Conservation (phyloP, 2,797 vertebrate species). For the Silurus aristotelis region DNA sequence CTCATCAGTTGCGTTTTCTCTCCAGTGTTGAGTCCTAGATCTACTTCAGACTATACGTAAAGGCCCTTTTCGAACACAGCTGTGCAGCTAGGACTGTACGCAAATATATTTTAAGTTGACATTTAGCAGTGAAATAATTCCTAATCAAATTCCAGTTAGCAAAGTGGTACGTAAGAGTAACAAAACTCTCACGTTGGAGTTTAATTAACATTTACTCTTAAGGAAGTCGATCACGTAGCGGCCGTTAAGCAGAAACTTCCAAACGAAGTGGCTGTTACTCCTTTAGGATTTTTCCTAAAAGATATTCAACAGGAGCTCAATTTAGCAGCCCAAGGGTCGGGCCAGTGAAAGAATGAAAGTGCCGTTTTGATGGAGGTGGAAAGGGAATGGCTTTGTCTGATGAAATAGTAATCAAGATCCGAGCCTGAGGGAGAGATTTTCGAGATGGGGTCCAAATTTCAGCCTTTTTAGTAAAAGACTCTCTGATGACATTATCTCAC, state of each 20-base stretch:
- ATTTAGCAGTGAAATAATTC: conserved; percentile 17
- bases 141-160: conserved; percentile 26
- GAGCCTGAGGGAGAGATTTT: conserved; percentile 9
- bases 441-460: conserved; percentile 32
- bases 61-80: not conserved
- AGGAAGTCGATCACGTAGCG: conserved; percentile 25
- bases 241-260: conserved; percentile 21
- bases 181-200: conserved; percentile 55
- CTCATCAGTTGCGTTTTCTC: conserved; percentile 1
- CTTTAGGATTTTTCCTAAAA: conserved; percentile 3
- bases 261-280: not conserved
- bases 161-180: conserved; percentile 5
- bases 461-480: conserved; percentile 25
- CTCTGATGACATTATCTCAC: conserved; percentile 14
- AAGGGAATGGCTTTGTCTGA: conserved; percentile 18
- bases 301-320: not conserved
- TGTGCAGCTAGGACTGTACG: not conserved
- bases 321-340: not conserved
- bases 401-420: conserved; percentile 33
- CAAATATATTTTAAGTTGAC: not conserved
- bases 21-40: not conserved
- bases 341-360: conserved; percentile 4
- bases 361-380: not conserved
- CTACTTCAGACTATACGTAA: not conserved
- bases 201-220: conserved; percentile 47